Evolutionary conservation across 2,888 invertebrate genomes (phyloP).

Genomic region (Incurvaria masculella): DNA sequence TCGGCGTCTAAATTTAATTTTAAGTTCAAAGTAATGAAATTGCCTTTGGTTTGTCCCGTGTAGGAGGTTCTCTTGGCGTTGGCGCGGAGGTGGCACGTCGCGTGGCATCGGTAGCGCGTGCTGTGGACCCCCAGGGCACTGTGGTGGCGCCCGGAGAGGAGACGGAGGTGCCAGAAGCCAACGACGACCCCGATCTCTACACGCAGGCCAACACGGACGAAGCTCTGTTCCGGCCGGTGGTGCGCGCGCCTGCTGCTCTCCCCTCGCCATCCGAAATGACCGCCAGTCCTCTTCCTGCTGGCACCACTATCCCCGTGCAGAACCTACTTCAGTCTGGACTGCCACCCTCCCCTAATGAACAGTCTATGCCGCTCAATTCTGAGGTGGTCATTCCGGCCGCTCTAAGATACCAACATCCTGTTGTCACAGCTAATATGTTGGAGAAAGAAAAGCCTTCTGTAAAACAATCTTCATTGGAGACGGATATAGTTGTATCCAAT

Average conservation of each 20-base stretch:
- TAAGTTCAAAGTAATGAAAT: constrained; percentile 40
- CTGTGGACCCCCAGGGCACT: constrained; percentile 75
- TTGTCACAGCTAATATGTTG: no score
- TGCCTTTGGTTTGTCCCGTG: constrained; percentile 81
- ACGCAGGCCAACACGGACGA: constrained; percentile 61
- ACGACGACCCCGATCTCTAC: constrained; percentile 39
- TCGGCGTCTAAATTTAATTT: constrained; percentile 4
- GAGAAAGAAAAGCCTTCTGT: no score
- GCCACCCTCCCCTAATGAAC: constrained; percentile 16
- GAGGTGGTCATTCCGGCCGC: constrained; percentile 22
- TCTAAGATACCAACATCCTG: neutral
- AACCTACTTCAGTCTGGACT: constrained; percentile 12
- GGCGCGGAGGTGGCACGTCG: constrained; percentile 18
- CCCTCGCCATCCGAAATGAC: constrained; percentile 25
- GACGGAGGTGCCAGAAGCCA: constrained; percentile 30
- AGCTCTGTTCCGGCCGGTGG: constrained; percentile 65
- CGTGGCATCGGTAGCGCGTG: constrained; percentile 59
- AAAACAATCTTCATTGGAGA: no score
- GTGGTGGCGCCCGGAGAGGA: constrained; percentile 56
- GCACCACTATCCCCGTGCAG: constrained; percentile 41
- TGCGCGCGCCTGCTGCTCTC: constrained; percentile 47
- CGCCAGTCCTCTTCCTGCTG: constrained; percentile 31
- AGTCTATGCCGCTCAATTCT: constrained; percentile 21
- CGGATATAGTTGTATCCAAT: no score
- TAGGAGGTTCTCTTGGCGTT: constrained; percentile 55